Base-by-base conservation (phyloP, 2,797 vertebrate genomes). In the Vultur gryphus region DNA sequence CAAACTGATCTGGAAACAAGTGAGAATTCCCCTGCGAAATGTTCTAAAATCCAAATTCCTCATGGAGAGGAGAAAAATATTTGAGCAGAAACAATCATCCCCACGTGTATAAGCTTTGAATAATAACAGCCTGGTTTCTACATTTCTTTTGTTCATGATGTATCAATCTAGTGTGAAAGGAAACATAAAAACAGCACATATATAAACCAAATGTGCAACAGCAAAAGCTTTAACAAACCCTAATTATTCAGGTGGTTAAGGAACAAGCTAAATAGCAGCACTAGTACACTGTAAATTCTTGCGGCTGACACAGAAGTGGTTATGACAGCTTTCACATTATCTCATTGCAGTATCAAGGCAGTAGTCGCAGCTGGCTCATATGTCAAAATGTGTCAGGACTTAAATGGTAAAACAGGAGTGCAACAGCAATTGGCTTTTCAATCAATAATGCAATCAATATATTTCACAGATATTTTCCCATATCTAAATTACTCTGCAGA, bases 391-490 rank as follows among this genome's bases (percentile, higher is more conserved):
- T 98, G 98, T 98, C 98, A 98, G 98, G 98, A 98, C 97, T 98
- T 98, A 98, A 98, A 98, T 98, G 98, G 98, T 98, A 98, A 98
- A 98, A 98, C 98, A 98, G 98, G 98, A 98, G 95, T 97, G 98
- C 98, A 98, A 98, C 98, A 98, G 98, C 98, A 98, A 98, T 98
- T 98, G 98, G 98, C 98, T 98, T 98, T 98, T 98, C 98, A 98
- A 98, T 98, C 98, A 98, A 98, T 98, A 98, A 98, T 95, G 96
- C 97, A 98, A 98, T 98, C 98, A 98, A 98, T 98, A 98, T 98
- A 98, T 98, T 98, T 98, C 98, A 98, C 98, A 98, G 98, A 98
- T 98, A 98, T 98, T 98, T 98, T 98, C 98, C 98, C 98, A 98
- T 98, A 98, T 98, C 98, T 98, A 98, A 98, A 98, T 98, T 98